Evolutionary conservation across 2,797 vertebrate genomes (phyloP).

Genomic region (Eulemur coronatus): DNA sequence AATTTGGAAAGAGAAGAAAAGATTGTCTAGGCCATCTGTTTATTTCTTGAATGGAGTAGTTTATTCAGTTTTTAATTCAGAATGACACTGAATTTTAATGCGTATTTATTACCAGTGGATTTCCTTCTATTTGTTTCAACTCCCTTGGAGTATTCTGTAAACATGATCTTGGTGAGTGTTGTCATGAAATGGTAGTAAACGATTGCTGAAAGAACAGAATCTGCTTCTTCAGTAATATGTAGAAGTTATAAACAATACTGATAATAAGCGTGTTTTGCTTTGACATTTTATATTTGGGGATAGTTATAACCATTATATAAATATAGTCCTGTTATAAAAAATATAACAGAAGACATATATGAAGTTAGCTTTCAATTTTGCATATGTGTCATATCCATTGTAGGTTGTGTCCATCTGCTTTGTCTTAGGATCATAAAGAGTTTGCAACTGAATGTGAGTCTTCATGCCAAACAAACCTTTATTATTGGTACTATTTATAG

Average conservation of each 20-base stretch:
- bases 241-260: not conserved
- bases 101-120: not conserved
- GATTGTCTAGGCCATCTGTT: slow-evolving; percentile 19
- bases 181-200: not conserved
- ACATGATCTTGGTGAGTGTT: not conserved
- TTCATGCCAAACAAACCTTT: not conserved
- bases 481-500: not conserved
- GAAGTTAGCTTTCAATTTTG: not conserved
- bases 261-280: slow-evolving; percentile 7
- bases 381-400: not conserved
- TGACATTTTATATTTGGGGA: slow-evolving; percentile 15
- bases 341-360: not conserved
- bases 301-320: not conserved
- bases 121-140: slow-evolving; percentile 7
- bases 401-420: not conserved
- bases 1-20: slow-evolving; percentile 57
- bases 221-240: not conserved
- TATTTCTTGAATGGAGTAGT: slow-evolving; percentile 44
- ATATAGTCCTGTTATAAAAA: slow-evolving; percentile 17
- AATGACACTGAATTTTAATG: slow-evolving; percentile 40
- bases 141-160: not conserved
- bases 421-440: not conserved
- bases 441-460: not conserved
- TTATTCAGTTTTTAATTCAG: slow-evolving; percentile 50
- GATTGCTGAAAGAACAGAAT: slow-evolving; percentile 1